Base-by-base conservation (phyloP, 2,888 invertebrate genomes). In the Heliothis peltigera region DNA sequence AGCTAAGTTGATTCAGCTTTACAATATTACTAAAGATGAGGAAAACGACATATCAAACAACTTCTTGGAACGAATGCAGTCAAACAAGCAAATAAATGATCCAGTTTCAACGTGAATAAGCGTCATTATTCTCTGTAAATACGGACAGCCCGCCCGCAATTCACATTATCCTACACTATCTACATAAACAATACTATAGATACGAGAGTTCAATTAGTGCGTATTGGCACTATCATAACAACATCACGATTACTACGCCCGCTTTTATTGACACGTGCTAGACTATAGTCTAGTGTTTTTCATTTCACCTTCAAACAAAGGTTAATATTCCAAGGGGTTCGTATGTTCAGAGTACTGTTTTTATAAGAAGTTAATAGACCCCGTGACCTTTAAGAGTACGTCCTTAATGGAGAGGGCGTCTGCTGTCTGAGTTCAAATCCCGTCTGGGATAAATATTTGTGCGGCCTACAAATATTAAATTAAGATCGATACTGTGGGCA, bases 231-330 rank as follows among this genome's bases (percentile, higher is more conserved):
- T 61, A n/a, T 59, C 43, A 60, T 15, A 55, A 57, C 46, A 72
- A 57, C 46, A 72, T 67, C 54, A 46, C 35, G 43, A 53, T 48
- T 51, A 70, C 64, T 70, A 70, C 64, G 72, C 25, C 42, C 4
- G 19, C 56, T 19, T 46, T 39, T 42, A 73, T 32, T 35, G 47
- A 43, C 75, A 74, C 75, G 64, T 60, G 59, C 28, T 19, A 12
- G 12, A 55, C 19, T 44, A 25, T 21, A 46, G 46, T 39, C 6
- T n/a, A 57, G 17, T 54, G 72, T 70, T 59, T 60, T 72, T 70
- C 56, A 75, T 57, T 60, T 64, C 75, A 73, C 75, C 70, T 73
- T 73, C 75, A 70, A 55, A 18, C 2, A 7, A 43, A 8, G n/a
- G 47, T 19, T 17, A 21, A 19, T 47, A 58, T 22, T 46, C 52